A percentile compares a stretch with the other conserved stretches of the same genome.
Evolutionary conservation across 2,113 vertebrate species (phyloP).

Genomic region (Diphyllodes magnificus): DNA sequence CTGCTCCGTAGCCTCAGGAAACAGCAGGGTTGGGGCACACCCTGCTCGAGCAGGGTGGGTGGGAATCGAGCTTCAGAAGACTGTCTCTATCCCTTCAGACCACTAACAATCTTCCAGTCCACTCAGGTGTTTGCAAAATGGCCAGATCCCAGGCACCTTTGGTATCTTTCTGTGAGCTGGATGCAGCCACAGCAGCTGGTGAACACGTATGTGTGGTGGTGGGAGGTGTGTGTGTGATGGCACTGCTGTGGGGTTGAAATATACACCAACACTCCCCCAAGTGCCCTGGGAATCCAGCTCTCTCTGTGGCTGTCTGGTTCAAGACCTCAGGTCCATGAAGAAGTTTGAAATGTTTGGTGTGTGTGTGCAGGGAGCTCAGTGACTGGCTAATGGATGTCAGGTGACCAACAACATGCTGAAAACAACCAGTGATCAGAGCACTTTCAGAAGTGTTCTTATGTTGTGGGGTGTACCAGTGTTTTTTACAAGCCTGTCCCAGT

Average conservation of each 20-base stretch:
- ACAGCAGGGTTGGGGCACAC: not conserved
- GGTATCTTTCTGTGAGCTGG: not conserved
- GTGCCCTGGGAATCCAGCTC: not conserved
- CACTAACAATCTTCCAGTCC: not conserved
- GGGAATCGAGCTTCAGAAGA: not conserved
- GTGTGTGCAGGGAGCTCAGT: not conserved
- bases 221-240: not conserved
- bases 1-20: constrained; percentile 32
- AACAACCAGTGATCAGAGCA: not conserved
- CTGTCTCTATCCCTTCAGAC: not conserved
- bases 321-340: not conserved
- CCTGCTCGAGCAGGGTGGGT: not conserved
- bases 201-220: rapidly evolving
- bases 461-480: not conserved
- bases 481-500: not conserved
- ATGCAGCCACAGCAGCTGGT: not conserved
- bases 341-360: not conserved
- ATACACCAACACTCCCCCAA: rapidly evolving
- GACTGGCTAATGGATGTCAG: not conserved
- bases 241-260: not conserved
- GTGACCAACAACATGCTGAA: not conserved
- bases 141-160: not conserved
- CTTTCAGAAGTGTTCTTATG: not conserved
- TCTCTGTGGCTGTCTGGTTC: not conserved
- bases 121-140: not conserved